Conservation (phyloP, 2,888 invertebrate genomes). For the Noctua comes region DNA sequence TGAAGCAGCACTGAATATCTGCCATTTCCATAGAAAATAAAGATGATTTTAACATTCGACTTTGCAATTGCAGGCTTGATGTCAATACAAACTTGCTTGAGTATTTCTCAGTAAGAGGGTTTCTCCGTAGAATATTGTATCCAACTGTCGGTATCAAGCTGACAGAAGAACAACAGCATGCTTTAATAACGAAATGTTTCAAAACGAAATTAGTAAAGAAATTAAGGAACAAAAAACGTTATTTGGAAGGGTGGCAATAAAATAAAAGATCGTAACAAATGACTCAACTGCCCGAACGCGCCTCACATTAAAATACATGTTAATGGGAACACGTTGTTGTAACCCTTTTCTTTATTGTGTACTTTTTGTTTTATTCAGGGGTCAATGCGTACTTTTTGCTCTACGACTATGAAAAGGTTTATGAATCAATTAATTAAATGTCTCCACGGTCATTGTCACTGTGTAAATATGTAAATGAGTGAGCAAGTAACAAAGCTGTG, state of each 20-base stretch:
- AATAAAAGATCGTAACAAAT: conserved; percentile 86
- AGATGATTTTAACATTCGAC: no score
- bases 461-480: conserved; percentile 89
- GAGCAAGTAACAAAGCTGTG: conserved; percentile 85
- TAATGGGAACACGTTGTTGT: conserved; percentile 85
- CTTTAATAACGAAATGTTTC: conserved; percentile 32
- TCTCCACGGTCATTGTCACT: conserved; percentile 88
- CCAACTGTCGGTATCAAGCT: conserved; percentile 23
- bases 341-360: conserved; percentile 85
- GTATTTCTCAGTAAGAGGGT: background rate
- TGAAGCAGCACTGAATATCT: background rate
- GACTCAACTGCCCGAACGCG: conserved; percentile 83
- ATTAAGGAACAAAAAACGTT: conserved; percentile 71
- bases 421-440: conserved; percentile 90
- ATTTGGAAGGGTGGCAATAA: conserved; percentile 77
- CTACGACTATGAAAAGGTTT: conserved; percentile 86
- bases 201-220: conserved; percentile 65
- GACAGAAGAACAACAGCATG: conserved; percentile 30
- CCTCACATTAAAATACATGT: conserved; percentile 84
- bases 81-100: background rate
- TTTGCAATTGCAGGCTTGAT: background rate
- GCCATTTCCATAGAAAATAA: background rate
- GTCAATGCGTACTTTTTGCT: conserved; percentile 88
- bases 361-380: conserved; percentile 88
- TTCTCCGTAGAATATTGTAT: background rate